These are phyloP conservation scores for Nomia melanderi DNA, from an alignment of 1,140 invertebrate species.

Conservation along the genomic window DNA sequence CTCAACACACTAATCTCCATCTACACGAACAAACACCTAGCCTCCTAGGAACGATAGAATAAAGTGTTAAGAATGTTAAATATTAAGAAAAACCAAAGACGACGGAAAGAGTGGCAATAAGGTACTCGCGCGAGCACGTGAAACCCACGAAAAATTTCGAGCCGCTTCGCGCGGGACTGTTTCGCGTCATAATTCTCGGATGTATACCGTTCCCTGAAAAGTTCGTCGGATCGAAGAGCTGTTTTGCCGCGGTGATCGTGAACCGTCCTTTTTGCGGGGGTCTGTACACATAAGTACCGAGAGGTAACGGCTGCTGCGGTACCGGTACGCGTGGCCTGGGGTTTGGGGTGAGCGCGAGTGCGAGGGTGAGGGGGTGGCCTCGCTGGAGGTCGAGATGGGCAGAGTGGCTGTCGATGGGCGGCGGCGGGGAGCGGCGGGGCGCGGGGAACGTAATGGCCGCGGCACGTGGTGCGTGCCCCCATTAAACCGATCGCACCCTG, in stretches of 20 bases:
- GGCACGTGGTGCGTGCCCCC: conserved; percentile 68
- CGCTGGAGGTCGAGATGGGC: conserved; percentile 26
- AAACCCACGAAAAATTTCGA: too few relatives aligned
- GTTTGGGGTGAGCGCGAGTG: neutral
- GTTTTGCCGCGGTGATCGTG: neutral
- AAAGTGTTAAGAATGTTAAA: too few relatives aligned
- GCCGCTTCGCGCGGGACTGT: too few relatives aligned
- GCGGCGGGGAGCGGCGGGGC: conserved; percentile 22
- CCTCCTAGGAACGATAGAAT: too few relatives aligned
- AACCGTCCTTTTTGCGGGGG: conserved; percentile 14
- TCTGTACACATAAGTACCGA: conserved; percentile 40
- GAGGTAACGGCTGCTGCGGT: conserved; percentile 39
- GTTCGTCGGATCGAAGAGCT: neutral
- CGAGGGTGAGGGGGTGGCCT: conserved; percentile 36
- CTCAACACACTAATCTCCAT: too few relatives aligned
- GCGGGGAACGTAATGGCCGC: conserved; percentile 61
- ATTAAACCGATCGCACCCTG: conserved; percentile 71
- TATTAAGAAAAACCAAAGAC: too few relatives aligned
- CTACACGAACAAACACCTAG: too few relatives aligned
- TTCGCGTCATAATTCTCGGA: too few relatives aligned
- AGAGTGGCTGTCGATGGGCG: neutral
- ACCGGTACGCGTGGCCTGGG: conserved; percentile 66
- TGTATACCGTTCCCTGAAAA: neutral
- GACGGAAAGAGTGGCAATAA: too few relatives aligned
- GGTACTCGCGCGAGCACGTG: too few relatives aligned